Percentiles rank a stretch among this genome's conserved stretches.
These are phyloP conservation scores for Matsumyia berberina DNA, from an alignment of 2,888 invertebrate genomes.

Conservation along the genomic window DNA sequence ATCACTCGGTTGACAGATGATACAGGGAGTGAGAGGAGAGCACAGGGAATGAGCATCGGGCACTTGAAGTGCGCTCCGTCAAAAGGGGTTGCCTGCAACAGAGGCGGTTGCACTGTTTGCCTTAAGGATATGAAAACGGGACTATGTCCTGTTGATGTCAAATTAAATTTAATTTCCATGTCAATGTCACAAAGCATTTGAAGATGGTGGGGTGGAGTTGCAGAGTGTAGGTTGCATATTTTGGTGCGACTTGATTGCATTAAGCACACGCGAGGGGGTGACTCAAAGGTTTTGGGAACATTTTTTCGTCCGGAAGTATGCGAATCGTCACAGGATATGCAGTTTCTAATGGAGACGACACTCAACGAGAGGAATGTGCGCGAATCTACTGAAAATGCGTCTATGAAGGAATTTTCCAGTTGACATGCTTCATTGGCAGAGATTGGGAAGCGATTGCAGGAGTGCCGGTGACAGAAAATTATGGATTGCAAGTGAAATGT, in stretches of 20 bases:
- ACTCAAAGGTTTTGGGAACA: neutral
- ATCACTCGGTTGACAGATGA: neutral
- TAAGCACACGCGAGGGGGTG: neutral
- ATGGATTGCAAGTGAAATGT: too few species aligned
- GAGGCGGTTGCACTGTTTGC: constrained; percentile 26
- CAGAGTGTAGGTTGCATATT: neutral
- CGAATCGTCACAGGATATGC: neutral
- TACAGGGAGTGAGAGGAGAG: neutral
- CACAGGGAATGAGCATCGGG: neutral
- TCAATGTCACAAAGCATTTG: constrained; percentile 17
- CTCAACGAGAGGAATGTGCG: neutral
- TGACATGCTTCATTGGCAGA: neutral
- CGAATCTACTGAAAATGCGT: neutral
- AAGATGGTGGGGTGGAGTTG: neutral
- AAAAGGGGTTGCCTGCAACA: neutral
- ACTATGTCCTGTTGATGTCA: constrained; percentile 18
- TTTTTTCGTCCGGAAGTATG: neutral
- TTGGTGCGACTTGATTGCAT: neutral
- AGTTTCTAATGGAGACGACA: neutral
- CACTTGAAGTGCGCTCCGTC: neutral
- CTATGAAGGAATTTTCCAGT: neutral
- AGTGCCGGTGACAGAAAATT: too few species aligned
- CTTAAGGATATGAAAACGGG: constrained; percentile 14
- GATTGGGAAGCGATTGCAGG: neutral
- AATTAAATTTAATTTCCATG: constrained; percentile 33